Percentiles rank a stretch among this genome's conserved stretches.
Conservation (phyloP, 2,888 invertebrate genomes). For the Dorcus parallelipipedus region DNA sequence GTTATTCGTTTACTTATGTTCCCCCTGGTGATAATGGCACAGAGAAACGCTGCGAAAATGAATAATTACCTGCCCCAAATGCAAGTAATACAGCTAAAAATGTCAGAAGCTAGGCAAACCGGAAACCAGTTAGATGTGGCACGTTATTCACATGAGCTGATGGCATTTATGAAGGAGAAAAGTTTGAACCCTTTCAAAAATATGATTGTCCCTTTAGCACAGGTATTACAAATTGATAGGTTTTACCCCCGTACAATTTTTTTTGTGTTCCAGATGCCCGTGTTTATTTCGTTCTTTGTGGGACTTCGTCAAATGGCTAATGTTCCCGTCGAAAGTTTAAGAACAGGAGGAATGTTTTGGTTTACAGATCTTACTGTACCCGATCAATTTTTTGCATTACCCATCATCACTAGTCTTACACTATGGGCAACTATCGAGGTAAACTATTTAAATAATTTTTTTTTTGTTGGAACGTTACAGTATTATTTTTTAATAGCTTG, state of each 20-base stretch:
- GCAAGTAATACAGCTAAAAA: constrained; percentile 74
- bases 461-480: not conserved
- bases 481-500: constrained; percentile 51
- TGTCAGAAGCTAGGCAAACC: constrained; percentile 81
- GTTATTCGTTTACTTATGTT: constrained; percentile 73
- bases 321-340: constrained; percentile 86
- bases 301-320: constrained; percentile 85
- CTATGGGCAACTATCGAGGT: constrained; percentile 78
- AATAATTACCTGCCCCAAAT: constrained; percentile 84
- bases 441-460: constrained; percentile 16
- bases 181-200: constrained; percentile 77
- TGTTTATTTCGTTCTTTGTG: constrained; percentile 91
- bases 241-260: constrained; percentile 11
- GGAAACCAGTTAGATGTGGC: constrained; percentile 79
- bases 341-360: constrained; percentile 87
- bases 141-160: constrained; percentile 72
- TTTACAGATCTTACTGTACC: constrained; percentile 86
- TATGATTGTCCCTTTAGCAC: constrained; percentile 72
- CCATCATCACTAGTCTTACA: constrained; percentile 79
- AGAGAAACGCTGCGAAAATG: constrained; percentile 78
- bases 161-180: constrained; percentile 78
- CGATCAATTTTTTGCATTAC: constrained; percentile 87
- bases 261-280: constrained; percentile 58
- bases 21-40: constrained; percentile 79
- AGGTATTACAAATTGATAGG: constrained; percentile 52